Evolutionary conservation across 2,888 invertebrate genomes (phyloP).

Genomic region (Dynastes tityus): DNA sequence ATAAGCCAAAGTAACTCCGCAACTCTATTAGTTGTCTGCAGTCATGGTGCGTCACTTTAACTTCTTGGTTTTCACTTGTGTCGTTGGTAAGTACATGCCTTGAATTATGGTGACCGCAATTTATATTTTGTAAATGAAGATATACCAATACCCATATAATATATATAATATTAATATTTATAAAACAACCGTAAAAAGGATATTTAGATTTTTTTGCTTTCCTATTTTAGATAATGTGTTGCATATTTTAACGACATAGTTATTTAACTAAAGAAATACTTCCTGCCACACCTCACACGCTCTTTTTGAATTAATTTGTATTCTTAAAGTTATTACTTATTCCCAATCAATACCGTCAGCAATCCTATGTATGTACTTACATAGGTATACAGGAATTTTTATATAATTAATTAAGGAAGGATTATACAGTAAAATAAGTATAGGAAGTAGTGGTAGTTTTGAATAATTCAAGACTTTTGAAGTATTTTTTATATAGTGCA

Average conservation of each 20-base stretch:
- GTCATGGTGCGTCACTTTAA: constrained; percentile 62
- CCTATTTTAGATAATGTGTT: not conserved
- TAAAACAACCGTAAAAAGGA: not conserved
- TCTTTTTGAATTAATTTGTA: constrained; percentile 14
- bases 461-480: not conserved
- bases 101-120: not conserved
- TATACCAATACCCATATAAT: too few relatives aligned
- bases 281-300: constrained; percentile 40
- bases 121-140: constrained; percentile 4
- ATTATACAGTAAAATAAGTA: too few relatives aligned
- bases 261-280: constrained; percentile 26
- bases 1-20: constrained; percentile 60
- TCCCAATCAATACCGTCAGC: not conserved
- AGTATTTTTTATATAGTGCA: not conserved
- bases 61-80: constrained; percentile 58
- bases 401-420: too few relatives aligned
- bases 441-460: not conserved
- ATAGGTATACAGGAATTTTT: too few relatives aligned
- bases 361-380: not conserved
- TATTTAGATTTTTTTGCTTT: not conserved
- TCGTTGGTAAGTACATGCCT: constrained; percentile 57
- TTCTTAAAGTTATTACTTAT: constrained; percentile 1
- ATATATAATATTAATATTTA: not conserved
- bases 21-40: constrained; percentile 58
- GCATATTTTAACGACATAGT: constrained; percentile 9